A percentile compares a stretch with the other conserved stretches of the same genome.
Conservation (phyloP, 2,797 vertebrate species). For the Xenentodon cancila region DNA sequence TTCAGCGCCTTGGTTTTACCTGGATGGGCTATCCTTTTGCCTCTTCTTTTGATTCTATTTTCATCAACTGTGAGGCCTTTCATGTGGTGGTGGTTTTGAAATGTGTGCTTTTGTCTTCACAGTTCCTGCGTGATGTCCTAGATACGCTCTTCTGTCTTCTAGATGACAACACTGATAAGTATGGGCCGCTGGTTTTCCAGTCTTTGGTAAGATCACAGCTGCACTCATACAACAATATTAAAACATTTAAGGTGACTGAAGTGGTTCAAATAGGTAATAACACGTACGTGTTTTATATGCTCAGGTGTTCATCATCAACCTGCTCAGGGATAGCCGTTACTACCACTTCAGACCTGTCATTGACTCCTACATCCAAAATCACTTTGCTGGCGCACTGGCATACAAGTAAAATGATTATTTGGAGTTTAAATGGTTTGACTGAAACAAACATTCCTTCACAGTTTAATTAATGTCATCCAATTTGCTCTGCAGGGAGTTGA, state of each 20-base stretch:
- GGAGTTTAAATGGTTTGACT: not conserved
- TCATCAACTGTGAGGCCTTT: conserved; percentile 26
- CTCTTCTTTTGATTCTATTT: conserved; percentile 60
- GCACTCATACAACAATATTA: not conserved
- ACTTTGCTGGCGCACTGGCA: conserved; percentile 97
- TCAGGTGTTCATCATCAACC: conserved; percentile 98
- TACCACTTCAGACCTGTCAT: conserved; percentile 98
- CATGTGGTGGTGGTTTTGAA: conserved; percentile 41
- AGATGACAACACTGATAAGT: conserved; percentile 99
- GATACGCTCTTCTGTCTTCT: conserved; percentile 97
- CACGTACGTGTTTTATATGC: conserved; percentile 31
- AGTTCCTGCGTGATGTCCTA: conserved; percentile 98
- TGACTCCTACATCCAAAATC: conserved; percentile 98
- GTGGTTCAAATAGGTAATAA: conserved; percentile 13
- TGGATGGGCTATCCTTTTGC: conserved; percentile 50
- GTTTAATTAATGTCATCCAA: conserved; percentile 1
- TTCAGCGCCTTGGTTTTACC: conserved; percentile 13
- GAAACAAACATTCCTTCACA: conserved; percentile 1
- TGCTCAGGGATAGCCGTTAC: conserved; percentile 98
- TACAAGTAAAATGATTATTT: conserved; percentile 87
- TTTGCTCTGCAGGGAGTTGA: conserved; percentile 87
- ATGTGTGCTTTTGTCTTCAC: conserved; percentile 52
- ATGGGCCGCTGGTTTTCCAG: conserved; percentile 97
- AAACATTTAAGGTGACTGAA: conserved; percentile 14
- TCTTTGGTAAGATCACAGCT: conserved; percentile 87